These are phyloP conservation scores for Piezodorus guildinii DNA, from an alignment of 1,140 invertebrate genomes.

Conservation along the genomic window DNA sequence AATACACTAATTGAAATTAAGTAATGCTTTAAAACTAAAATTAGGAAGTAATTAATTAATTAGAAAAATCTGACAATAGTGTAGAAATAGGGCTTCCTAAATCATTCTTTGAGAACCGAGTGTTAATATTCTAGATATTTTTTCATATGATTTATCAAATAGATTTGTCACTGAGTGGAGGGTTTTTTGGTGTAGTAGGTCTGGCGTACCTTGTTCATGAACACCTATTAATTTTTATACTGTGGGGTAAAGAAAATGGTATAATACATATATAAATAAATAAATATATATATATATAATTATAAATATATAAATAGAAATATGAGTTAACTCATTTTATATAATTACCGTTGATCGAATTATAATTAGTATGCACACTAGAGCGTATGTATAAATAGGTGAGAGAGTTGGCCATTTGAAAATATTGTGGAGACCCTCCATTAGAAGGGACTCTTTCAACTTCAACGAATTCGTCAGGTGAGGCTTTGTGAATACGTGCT, in stretches of 20 bases:
- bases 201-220: constrained; percentile 4
- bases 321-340: constrained; percentile 20
- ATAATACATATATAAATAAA: constrained; percentile 16
- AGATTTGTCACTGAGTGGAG: too few relatives aligned
- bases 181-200: not conserved
- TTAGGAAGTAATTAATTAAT: too few relatives aligned
- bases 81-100: too few relatives aligned
- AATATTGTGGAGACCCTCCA: not conserved
- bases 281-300: not conserved
- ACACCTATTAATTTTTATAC: constrained; percentile 15
- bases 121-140: too few relatives aligned
- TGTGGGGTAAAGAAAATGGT: constrained; percentile 8
- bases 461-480: constrained; percentile 21
- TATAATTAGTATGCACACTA: constrained; percentile 20
- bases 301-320: constrained; percentile 17
- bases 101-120: too few relatives aligned
- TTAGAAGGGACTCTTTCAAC: constrained; percentile 4
- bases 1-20: too few relatives aligned
- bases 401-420: constrained; percentile 13
- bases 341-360: constrained; percentile 21
- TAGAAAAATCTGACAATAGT: too few relatives aligned
- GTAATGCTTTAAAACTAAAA: too few relatives aligned
- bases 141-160: too few relatives aligned
- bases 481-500: constrained; percentile 24
- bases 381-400: constrained; percentile 10